Base-by-base conservation (phyloP, 37 sponge, comb jelly and placozoan species). In the Eunapius fragilis region DNA sequence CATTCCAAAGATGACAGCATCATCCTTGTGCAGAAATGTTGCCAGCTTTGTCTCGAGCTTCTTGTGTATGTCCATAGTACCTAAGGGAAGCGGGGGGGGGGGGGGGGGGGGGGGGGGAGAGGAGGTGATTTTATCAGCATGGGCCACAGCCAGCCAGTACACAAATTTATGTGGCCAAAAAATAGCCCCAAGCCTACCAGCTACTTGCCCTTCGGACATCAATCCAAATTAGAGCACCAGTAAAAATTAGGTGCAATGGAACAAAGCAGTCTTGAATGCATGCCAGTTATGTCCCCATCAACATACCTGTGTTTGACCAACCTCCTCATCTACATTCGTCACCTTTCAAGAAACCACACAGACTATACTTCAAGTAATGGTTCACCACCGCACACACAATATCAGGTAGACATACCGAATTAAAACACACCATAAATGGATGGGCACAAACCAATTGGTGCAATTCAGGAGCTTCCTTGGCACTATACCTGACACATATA, bases 1-100 rank as follows among this genome's bases (percentile, higher is more conserved):
- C 99, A 99, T 99, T 2, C 98, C 98, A 90, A 99, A 99, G 25
- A 91, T 89, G 9, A 97, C 22, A 31, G 96, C 95, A 70, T 86
- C 98, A 35, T 89, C 88, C 69, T 99, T 99, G 31, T 96, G 92
- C 13, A 99, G 88, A 92, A 97, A 99, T 68, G 68, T 68, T 9
- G 99, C 99, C 37, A 97, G 69, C 27, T 84, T 78, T 0, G 23
- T 28, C 81, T 99, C 99, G 71, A 99, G 76, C 74, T 95, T 82
- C 68, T 85, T 75, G 73, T 88, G 87, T 25, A 95, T 69, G 28
- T 81, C 85, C 3, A 86, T 47, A 19, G 91, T 94, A 2, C 99
- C 98, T 98, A 77, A 0, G 37, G 69, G 28, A 80, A 37, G 70
- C 6, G 13, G 45, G n/a, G 24, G 35, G 31, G 5, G 22, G 48